Base-by-base conservation (phyloP, 2,888 invertebrate species). In the Eupelmus urozonus region DNA sequence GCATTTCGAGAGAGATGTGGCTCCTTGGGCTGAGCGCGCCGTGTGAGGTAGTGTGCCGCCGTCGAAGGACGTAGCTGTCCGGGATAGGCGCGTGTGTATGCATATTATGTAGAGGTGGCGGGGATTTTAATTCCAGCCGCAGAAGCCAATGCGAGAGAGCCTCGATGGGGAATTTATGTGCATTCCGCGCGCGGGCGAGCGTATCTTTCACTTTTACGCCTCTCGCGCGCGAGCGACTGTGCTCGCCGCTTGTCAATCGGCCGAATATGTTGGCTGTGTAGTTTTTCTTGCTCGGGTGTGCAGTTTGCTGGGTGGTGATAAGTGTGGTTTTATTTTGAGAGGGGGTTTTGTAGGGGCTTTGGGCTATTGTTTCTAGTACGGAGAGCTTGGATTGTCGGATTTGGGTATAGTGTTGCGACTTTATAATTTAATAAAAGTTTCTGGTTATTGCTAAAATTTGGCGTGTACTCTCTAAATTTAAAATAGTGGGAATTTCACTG, bases 121-220 rank as follows among this genome's bases (percentile, higher is more conserved):
- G 66, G 45, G 70, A 79, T 79, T 76, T 79, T 76, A 79, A 79
- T 79, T 79, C 79, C 65, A 70, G 27, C n/a, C n/a, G 51, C 70
- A 71, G 73, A 60, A 67, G 29, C 23, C 16, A 53, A 40, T 55
- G 27, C 2, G 29, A n/a, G 13, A 16, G 49, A 53, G 42, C 29
- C 27, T 23, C 62, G 62, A 65, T 71, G 79, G 79, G 75, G 76
- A 76, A 79, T 79, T 76, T 79, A 79, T 76, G 79, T 76, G 76
- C 71, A 79, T 69, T 70, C 65, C 67, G 42, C 23, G 13, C 27
- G 51, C 49, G 40, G n/a, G n/a, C n/a, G n/a, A n/a, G n/a, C n/a
- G n/a, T 74, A 51, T 74, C 67, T 73, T 63, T 73, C 63, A 57
- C 55, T 74, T 74, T 74, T 67, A 42, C 57, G 49, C 65, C 20